Conservation (phyloP, 2,113 vertebrate species). For the Upupa epops region DNA sequence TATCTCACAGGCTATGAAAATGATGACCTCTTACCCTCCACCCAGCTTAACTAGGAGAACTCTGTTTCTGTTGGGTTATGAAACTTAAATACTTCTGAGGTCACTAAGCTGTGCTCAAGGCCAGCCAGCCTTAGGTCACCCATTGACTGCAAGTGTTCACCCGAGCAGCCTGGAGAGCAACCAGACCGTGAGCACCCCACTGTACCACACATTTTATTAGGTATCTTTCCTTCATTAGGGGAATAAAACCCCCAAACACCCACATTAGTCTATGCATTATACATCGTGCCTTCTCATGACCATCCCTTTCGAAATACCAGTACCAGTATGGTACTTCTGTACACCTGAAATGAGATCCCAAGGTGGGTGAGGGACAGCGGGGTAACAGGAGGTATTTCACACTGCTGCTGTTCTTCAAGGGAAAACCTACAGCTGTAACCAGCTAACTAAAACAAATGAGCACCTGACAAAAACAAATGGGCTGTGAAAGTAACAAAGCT, state of each 20-base stretch:
- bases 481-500: conserved; percentile 50
- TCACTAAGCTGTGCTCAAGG: not conserved
- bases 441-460: conserved; percentile 65
- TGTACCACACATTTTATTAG: not conserved
- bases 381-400: conserved; percentile 18
- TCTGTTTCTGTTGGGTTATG: not conserved
- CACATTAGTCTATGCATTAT: not conserved
- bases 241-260: not conserved
- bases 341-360: not conserved
- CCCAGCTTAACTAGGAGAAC: not conserved
- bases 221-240: not conserved
- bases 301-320: not conserved
- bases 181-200: fast-evolving
- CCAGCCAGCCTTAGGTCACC: not conserved
- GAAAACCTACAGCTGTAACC: conserved; percentile 46
- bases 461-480: conserved; percentile 43
- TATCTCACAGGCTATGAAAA: not conserved
- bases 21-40: not conserved
- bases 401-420: conserved; percentile 64
- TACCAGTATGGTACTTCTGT: not conserved
- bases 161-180: not conserved
- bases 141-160: not conserved
- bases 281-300: not conserved
- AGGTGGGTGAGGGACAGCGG: conserved; percentile 39
- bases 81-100: not conserved